Percentiles rank a stretch among this genome's conserved stretches.
phyloP scores from a whole-genome alignment of 2,113 vertebrate genomes.

The Connochaetes taurinus region DNA sequence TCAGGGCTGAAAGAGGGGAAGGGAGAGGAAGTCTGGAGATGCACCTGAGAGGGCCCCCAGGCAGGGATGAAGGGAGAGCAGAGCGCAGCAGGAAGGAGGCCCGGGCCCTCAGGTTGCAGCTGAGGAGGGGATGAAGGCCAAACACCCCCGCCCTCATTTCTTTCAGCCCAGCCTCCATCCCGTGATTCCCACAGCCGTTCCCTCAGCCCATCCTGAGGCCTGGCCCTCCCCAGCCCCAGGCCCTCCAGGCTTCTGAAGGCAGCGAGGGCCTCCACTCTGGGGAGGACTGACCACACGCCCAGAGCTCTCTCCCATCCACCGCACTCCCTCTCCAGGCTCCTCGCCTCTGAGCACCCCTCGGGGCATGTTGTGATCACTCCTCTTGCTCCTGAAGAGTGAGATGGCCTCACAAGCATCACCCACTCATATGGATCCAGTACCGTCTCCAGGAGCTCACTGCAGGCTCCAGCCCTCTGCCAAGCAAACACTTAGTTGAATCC shows the following conservation, averaged over 20 bases:
- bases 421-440: neutral
- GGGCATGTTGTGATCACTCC: too few species aligned
- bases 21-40: neutral
- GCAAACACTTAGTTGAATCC: neutral
- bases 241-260: neutral
- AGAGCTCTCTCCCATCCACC: fast-evolving
- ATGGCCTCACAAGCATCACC: fast-evolving
- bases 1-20: neutral
- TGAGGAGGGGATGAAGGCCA: neutral
- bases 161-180: neutral
- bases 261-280: fast-evolving
- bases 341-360: fast-evolving
- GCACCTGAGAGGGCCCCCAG: fast-evolving
- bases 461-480: neutral
- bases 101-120: neutral
- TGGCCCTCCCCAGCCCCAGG: neutral
- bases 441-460: neutral
- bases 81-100: neutral
- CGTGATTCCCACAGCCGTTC: fast-evolving
- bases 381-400: neutral
- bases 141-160: neutral
- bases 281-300: too few species aligned
- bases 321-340: neutral
- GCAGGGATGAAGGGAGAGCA: neutral
- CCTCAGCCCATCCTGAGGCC: neutral